Percentiles rank a stretch among this genome's conserved stretches.
Evolutionary conservation across 2,888 invertebrate genomes (phyloP).

Genomic region (Geotrupes spiniger): DNA sequence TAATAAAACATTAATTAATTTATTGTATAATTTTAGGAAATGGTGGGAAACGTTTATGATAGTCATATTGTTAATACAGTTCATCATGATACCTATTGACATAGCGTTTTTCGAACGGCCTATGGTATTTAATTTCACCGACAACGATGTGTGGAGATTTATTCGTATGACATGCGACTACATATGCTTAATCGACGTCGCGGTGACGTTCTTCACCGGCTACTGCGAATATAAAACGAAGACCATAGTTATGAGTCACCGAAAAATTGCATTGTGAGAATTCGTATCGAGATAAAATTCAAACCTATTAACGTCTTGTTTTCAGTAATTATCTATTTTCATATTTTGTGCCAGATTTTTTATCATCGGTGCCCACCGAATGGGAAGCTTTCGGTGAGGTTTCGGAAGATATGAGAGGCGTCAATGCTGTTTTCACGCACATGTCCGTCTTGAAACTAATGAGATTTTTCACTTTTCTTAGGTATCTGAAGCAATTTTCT

Average conservation of each 20-base stretch:
- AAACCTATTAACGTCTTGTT: background rate
- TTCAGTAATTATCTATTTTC: conserved; percentile 19
- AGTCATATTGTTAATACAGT: conserved; percentile 6
- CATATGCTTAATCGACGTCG: too few relatives aligned
- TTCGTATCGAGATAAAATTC: too few relatives aligned
- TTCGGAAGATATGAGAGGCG: background rate
- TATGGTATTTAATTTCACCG: conserved; percentile 12
- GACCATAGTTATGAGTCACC: too few relatives aligned
- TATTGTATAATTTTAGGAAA: conserved; percentile 8
- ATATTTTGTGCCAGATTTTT: conserved; percentile 18
- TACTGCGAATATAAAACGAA: too few relatives aligned
- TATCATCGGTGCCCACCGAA: conserved; percentile 20
- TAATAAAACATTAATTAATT: background rate
- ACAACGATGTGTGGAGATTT: conserved; percentile 8
- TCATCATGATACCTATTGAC: conserved; percentile 20
- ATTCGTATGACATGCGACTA: background rate
- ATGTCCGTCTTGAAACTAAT: conserved; percentile 17
- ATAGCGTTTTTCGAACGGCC: conserved; percentile 10
- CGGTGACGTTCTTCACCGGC: too few relatives aligned
- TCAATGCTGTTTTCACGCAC: conserved; percentile 9
- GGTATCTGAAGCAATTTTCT: conserved; percentile 13
- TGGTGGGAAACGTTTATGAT: conserved; percentile 23
- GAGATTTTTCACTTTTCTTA: conserved; percentile 13
- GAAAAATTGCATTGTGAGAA: too few relatives aligned
- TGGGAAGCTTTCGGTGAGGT: conserved; percentile 4